Evolutionary conservation across 2,888 invertebrate genomes (phyloP), one percentile per base, ranked within the genome.

Genomic region (Drosophila vallismaia): DNA sequence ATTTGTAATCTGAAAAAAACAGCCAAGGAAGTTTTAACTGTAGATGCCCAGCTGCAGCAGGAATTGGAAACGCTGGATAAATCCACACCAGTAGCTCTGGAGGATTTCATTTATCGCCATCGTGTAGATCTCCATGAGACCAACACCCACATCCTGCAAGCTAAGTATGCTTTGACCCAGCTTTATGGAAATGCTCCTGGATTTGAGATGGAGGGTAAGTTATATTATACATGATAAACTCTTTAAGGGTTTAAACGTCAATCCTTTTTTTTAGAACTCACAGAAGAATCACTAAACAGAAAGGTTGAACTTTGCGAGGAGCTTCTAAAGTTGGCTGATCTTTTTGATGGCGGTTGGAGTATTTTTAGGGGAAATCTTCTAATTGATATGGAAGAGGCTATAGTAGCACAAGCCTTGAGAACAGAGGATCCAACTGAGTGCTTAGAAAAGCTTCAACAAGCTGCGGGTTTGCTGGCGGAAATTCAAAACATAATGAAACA

Each of bases 151-250:
- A 92, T 95, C 0, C 89, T 95, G 14, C 94, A 95, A 87, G 94
- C 94, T 1, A 95, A 95, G 87, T 93, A 95, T 86, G 94, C 94
- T 3, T 91, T 96, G 36, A 92, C 94, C 50, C 95, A 95, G 89
- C 92, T 95, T 72, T 95, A 95, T 86, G 95, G 95, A 66, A 94
- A 93, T 89, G 91, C 92, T 5, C 92, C 93, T 60, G 94, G 94
- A 76, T 94, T 93, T 80, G 84, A 86, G 33, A 91, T 94, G 76
- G 82, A 92, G 86, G 94, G 94, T 94, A 62, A 56, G 50, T 10
- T 4, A 10, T 7, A 1, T 4, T n/a, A 6, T 6, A n/a, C 5
- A n/a, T 5, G 0, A 5, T 5, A 4, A 10, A 10, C n/a, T 33
- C 1, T 33, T 12, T 5, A 36, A 12, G 12, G 6, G 3, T 28